Base-by-base conservation (phyloP, 2,888 invertebrate genomes). In the Tholera decimalis region DNA sequence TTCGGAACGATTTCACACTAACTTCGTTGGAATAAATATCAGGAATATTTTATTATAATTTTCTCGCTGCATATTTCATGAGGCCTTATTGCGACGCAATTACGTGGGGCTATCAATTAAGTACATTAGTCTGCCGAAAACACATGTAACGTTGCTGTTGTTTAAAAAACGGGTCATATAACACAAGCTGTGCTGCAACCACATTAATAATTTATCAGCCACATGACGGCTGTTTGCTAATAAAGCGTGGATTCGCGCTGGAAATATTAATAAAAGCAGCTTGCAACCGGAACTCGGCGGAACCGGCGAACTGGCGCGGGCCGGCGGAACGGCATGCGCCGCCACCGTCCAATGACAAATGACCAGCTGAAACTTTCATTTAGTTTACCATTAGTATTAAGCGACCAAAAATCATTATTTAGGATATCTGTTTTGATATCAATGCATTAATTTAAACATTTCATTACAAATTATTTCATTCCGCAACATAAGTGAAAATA, bases 161-260 rank as follows among this genome's bases (percentile, higher is more conserved):
- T 76, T 70, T 69, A 89, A 91, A 93, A 93, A 93, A 88, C 88
- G 83, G 86, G 87, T 89, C 88, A 86, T 89, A 88, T 87, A 89
- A 89, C 86, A 86, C 92, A 93, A 89, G 91, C 94, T 91, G 93
- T 82, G 91, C 88, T 80, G 85, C 85, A 86, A 93, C 95, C 95
- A 91, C 95, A 94, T 95, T 95, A 94, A 95, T 95, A 95, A 95
- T 95, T 95, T 95, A 95, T 95, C 94, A 94, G 93, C 92, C 94
- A 85, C 91, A 93, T 94, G 95, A 95, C 95, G 93, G 92, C 92
- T 94, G 95, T 95, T 95, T 94, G 93, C 95, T 95, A 95, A 95
- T 95, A 95, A 95, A 95, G 93, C 95, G 92, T 89, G 89, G 92
- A 93, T 93, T 94, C 92, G 89, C 90, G 85, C 89, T 93, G 93